A percentile compares a stretch with the other conserved stretches of the same genome.
Evolutionary conservation across 2,797 vertebrate genomes (phyloP).

Genomic region (Neosilurus mollespiculum): DNA sequence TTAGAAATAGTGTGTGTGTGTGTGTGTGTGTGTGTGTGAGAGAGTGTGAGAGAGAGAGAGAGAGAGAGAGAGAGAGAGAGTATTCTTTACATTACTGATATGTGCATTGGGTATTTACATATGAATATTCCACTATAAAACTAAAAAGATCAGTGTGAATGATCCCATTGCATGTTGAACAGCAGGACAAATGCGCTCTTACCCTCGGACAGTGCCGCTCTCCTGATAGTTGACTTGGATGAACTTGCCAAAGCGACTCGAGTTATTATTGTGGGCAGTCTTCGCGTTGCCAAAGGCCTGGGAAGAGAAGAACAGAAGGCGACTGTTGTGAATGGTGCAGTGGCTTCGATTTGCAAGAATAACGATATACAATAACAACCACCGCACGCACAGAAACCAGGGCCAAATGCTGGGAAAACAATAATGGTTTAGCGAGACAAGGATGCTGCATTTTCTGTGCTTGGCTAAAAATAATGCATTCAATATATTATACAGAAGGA

Average conservation of each 20-base stretch:
- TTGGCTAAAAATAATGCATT: slow-evolving; percentile 16
- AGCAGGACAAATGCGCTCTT: slow-evolving; percentile 59
- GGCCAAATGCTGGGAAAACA: slow-evolving; percentile 8
- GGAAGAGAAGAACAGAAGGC: slow-evolving; percentile 28
- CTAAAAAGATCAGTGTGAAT: not conserved
- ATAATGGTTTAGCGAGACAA: not conserved
- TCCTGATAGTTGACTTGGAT: slow-evolving; percentile 99
- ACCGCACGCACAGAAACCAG: not conserved
- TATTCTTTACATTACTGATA: not conserved
- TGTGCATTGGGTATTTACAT: not conserved
- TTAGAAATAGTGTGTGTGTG: not conserved
- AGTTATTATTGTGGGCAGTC: slow-evolving; percentile 98
- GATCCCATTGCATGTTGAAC: not conserved
- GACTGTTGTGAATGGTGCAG: not conserved
- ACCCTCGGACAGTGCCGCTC: slow-evolving; percentile 96
- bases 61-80: too few relatives aligned
- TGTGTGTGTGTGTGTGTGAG: too few relatives aligned
- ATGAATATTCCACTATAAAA: not conserved
- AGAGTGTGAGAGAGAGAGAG: too few relatives aligned
- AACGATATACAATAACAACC: slow-evolving; percentile 34
- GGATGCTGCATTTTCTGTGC: not conserved
- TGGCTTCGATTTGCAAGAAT: slow-evolving; percentile 11
- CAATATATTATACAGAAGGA: not conserved
- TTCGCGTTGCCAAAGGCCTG: slow-evolving; percentile 95
- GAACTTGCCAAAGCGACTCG: slow-evolving; percentile 98